Evolutionary conservation across 2,888 invertebrate species (phyloP).

Genomic region (Sphecodes monilicornis): DNA sequence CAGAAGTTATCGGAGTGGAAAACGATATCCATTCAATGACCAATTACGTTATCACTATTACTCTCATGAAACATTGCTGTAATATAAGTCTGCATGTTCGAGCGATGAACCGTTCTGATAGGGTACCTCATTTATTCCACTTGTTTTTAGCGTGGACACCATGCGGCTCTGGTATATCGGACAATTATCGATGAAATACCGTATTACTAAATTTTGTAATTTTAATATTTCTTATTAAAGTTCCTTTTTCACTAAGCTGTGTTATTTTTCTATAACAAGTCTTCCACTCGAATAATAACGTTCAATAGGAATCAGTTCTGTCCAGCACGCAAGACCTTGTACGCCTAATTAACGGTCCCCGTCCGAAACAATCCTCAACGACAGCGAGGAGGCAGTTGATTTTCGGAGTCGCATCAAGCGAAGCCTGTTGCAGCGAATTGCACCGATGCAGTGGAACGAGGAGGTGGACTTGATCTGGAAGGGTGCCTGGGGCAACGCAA

Average conservation of each 20-base stretch:
- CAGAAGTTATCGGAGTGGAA: conserved; percentile 3
- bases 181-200: too few species aligned
- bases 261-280: too few species aligned
- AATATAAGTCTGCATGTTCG: conserved; percentile 5
- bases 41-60: conserved; percentile 31
- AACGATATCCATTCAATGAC: conserved; percentile 24
- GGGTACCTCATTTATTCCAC: not conserved
- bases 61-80: conserved; percentile 18
- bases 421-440: conserved; percentile 38
- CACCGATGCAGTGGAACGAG: conserved; percentile 29
- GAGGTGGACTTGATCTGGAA: conserved; percentile 36
- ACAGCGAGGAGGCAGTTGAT: conserved; percentile 8
- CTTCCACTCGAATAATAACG: too few species aligned
- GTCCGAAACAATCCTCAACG: conserved; percentile 34
- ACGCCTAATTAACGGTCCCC: not conserved
- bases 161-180: too few species aligned
- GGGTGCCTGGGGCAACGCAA: conserved; percentile 61
- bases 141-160: not conserved
- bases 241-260: too few species aligned
- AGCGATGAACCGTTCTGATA: not conserved
- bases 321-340: not conserved
- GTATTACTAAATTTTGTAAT: too few species aligned
- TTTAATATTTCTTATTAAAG: too few species aligned
- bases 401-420: conserved; percentile 24
- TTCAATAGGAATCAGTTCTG: not conserved